A percentile compares a stretch with the other conserved stretches of the same genome.
Conservation (phyloP, 2,888 invertebrate genomes). For the Cylindroiulus punctatus region DNA sequence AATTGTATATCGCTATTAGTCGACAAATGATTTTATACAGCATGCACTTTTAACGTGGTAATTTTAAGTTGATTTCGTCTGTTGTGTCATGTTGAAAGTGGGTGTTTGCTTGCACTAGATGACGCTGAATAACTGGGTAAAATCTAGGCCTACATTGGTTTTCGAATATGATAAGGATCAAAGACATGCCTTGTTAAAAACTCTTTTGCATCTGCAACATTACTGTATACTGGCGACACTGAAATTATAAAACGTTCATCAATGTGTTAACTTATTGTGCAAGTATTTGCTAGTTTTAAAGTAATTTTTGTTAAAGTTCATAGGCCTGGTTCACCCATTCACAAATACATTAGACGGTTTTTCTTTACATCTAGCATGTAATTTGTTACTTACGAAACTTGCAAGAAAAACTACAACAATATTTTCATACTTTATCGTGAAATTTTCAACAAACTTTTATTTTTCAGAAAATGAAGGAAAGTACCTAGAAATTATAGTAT, state of each 20-base stretch:
- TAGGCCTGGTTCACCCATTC: background rate
- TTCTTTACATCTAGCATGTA: no score
- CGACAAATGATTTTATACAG: no score
- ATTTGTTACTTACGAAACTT: background rate
- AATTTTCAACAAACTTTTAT: no score
- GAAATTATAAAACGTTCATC: background rate
- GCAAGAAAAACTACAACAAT: no score
- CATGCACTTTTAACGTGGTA: background rate
- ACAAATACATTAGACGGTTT: no score
- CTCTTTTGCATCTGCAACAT: constrained; percentile 57
- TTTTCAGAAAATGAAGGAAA: no score
- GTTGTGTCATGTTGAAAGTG: background rate
- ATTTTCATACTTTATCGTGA: no score
- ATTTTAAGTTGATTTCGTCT: background rate
- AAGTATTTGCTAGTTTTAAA: background rate
- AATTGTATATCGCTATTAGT: background rate
- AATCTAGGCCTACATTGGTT: constrained; percentile 42
- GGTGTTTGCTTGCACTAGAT: background rate
- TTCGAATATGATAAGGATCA: constrained; percentile 46
- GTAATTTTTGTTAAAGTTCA: background rate
- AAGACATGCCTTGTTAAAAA: constrained; percentile 55
- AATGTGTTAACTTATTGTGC: background rate
- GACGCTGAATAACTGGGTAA: background rate
- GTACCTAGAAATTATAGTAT: no score
- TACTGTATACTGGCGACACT: constrained; percentile 57